Conservation (phyloP, 2,888 invertebrate species). For the Clivina fossor region DNA sequence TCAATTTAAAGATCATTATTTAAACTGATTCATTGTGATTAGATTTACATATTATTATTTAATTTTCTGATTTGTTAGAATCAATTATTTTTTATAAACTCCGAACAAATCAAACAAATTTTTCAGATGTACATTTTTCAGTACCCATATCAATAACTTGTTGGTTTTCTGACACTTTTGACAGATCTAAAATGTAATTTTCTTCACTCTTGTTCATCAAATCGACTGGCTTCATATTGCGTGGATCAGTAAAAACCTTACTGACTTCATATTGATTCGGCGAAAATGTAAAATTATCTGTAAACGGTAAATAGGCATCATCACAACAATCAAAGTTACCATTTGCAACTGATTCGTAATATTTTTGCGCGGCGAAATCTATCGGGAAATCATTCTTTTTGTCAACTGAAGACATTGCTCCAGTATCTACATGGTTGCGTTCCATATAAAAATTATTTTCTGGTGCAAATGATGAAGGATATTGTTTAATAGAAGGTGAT, state of each 20-base stretch:
- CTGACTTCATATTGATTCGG: conserved; percentile 12
- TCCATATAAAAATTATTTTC: conserved; percentile 4
- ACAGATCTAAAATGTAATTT: conserved; percentile 24
- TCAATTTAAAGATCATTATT: too few species aligned
- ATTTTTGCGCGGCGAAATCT: conserved; percentile 25
- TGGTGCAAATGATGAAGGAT: not conserved
- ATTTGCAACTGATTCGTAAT: conserved; percentile 27
- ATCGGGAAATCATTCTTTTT: too few species aligned
- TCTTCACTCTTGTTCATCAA: conserved; percentile 3
- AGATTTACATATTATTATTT: too few species aligned
- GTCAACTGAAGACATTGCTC: not conserved
- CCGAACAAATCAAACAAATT: not conserved
- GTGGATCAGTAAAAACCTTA: conserved; percentile 6
- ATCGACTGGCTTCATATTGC: not conserved
- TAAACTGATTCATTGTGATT: too few species aligned
- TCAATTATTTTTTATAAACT: too few species aligned
- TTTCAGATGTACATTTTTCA: conserved; percentile 8
- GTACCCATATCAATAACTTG: conserved; percentile 8
- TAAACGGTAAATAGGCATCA: conserved; percentile 18
- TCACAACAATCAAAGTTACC: conserved; percentile 21
- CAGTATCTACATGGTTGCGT: not conserved
- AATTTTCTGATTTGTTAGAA: too few species aligned
- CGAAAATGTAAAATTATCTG: conserved; percentile 5
- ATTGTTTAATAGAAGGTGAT: not conserved
- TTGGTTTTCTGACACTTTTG: conserved; percentile 14